A percentile compares a stretch with the other conserved stretches of the same genome.
These are phyloP conservation scores for Atrina japonica DNA, from an alignment of 2,888 invertebrate genomes.

Conservation along the genomic window DNA sequence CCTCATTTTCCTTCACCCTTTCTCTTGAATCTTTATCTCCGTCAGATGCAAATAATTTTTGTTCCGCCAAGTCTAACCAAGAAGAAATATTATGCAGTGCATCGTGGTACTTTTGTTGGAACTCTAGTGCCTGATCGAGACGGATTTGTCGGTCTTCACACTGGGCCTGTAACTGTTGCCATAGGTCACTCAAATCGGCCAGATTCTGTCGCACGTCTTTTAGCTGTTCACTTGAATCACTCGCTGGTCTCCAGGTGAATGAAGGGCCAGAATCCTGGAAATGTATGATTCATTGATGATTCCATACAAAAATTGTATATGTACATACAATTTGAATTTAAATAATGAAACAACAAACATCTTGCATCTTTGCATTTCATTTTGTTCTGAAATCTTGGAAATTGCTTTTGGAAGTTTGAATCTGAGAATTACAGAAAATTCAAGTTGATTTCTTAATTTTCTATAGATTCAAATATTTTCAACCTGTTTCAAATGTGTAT, in stretches of 20 bases:
- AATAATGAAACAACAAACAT: not conserved
- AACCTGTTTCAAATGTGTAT: too few species aligned
- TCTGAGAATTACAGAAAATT: too few species aligned
- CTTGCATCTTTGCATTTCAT: not conserved
- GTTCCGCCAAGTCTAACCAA: slow-evolving; percentile 76
- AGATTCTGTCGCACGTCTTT: slow-evolving; percentile 63
- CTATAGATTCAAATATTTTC: too few species aligned
- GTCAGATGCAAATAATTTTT: slow-evolving; percentile 64
- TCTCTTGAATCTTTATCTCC: slow-evolving; percentile 63
- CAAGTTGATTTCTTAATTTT: too few species aligned
- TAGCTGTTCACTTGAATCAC: slow-evolving; percentile 51
- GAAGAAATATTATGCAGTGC: slow-evolving; percentile 70
- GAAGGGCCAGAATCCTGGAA: slow-evolving; percentile 17
- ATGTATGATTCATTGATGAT: not conserved
- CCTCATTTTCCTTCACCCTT: slow-evolving; percentile 75
- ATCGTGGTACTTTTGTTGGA: slow-evolving; percentile 76
- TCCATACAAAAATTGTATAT: too few species aligned
- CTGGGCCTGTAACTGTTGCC: slow-evolving; percentile 68
- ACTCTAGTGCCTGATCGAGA: slow-evolving; percentile 66
- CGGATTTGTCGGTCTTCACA: slow-evolving; percentile 66
- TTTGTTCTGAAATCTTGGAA: too few species aligned
- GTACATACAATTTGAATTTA: too few species aligned
- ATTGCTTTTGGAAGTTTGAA: too few species aligned
- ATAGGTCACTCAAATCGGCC: slow-evolving; percentile 64
- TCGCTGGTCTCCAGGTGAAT: slow-evolving; percentile 23